Base-by-base conservation (phyloP, 2,888 invertebrate species). In the Nesidiocoris tenuis region DNA sequence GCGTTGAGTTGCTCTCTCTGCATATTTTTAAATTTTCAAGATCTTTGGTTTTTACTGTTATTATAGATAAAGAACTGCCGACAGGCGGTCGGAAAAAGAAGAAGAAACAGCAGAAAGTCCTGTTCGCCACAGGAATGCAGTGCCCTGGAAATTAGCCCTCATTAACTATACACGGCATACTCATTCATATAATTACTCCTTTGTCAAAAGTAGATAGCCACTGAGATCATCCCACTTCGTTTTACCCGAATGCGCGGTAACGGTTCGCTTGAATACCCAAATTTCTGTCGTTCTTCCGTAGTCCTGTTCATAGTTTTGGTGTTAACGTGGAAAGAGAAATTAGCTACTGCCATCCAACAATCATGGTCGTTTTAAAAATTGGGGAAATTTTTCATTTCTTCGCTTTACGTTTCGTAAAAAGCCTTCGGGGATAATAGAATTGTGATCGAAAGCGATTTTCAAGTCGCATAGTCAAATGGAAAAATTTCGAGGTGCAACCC, bases 51-150 rank as follows among this genome's bases (percentile, higher is more conserved):
- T 7, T 39, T 39, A 39, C 3, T 12, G 12, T 7, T 39, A 39
- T 77, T 65, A 19, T 22, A 61, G 70, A 70, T 24, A 72, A 59
- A 22, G 76, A 74, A 19, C 39, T 61, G n/a, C 3, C 65, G 3
- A 5, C 25, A 19, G 39, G 18, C 17, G 70, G 70, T 19, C 61
- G 78, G 0, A 88, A 88, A 84, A 90, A 91, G 83, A 91, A 89
- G 82, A 92, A 92, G 82, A 93, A 91, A 82, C 86, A 87, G 72
- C 93, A 92, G 82, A 93, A 91, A 82, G 84, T 92, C 67, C 85
- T 94, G 2, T 93, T 93, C 82, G 87, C 91, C 24, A 92, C 91
- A 75, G 83, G 84, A 79, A 84, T 86, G 84, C 65, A 74, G 59
- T 74, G 74, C 56, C 57, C 74, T 25, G 74, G 64, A 56, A 74